Percentiles rank a stretch among this genome's conserved stretches.
These are phyloP conservation scores for Peromyscus eremicus DNA, from an alignment of 2,797 vertebrate species.

Conservation along the genomic window DNA sequence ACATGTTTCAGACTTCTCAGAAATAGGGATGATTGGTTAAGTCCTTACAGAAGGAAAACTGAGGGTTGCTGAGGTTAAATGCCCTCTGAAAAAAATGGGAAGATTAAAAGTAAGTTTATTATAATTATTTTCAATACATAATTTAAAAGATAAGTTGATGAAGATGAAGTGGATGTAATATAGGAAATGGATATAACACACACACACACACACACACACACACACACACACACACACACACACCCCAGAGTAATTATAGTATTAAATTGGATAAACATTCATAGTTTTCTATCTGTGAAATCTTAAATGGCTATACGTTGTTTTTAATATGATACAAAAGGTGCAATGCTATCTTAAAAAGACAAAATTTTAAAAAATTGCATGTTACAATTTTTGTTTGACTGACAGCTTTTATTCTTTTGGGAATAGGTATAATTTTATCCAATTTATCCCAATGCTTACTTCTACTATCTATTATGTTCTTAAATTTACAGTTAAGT, in stretches of 20 bases:
- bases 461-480: background rate
- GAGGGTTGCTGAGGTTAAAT: slow-evolving; percentile 73
- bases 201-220: background rate
- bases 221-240: background rate
- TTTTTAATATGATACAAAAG: slow-evolving; percentile 25
- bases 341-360: slow-evolving; percentile 34
- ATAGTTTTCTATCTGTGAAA: slow-evolving; percentile 76
- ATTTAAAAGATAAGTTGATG: slow-evolving; percentile 4
- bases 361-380: background rate
- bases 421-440: slow-evolving; percentile 22
- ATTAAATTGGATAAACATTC: slow-evolving; percentile 78
- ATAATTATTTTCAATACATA: slow-evolving; percentile 60
- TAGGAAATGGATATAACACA: slow-evolving; percentile 47
- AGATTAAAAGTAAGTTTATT: slow-evolving; percentile 77
- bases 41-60: slow-evolving; percentile 76
- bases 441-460: background rate
- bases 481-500: slow-evolving; percentile 40
- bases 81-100: slow-evolving; percentile 78
- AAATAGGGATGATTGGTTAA: slow-evolving; percentile 84
- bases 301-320: slow-evolving; percentile 60
- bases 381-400: slow-evolving; percentile 14
- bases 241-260: slow-evolving; percentile 65
- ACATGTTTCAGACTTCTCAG: slow-evolving; percentile 80
- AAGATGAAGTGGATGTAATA: background rate
- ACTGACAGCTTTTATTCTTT: slow-evolving; percentile 43